Base-by-base conservation (phyloP, 2,113 vertebrate genomes). In the Rhizomys pruinosus region DNA sequence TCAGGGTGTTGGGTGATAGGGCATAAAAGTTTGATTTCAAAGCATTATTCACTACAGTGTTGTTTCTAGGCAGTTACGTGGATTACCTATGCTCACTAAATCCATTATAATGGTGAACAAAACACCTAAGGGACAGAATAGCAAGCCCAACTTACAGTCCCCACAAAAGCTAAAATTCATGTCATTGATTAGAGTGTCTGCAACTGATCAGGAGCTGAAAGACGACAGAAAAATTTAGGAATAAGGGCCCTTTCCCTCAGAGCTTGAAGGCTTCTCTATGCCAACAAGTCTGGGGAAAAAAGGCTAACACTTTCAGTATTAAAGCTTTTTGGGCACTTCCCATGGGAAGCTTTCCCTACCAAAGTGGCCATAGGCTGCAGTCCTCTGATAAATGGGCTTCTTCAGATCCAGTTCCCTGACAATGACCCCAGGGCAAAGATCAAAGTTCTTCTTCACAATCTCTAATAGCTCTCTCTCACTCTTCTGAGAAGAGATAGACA, bases 361-460 rank as follows among this genome's bases (percentile, higher is more conserved):
- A 98, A 99, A 99, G 98, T 99, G 99, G 98, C 99, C 99, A 98
- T 99, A 99, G 97, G 99, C 99, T 97, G 99, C 99, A 15, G 99
- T 99, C 99, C 98, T 99, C 99, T 99, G 99, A 99, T 99, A 99
- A 97, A 99, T 98, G 97, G 99, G 99, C 97, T 99, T 99, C 99
- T 99, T 99, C 99, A 99, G 99, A 98, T 99, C 99, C 99, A 99
- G 99, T 97, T 99, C 99, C 99, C 99, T 99, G 98, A 99, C 99
- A 96, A 99, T 99, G 94, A 99, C 99, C 97, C 99, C 99, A 0
- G 99, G 99, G 76, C 99, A 99, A 68, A 99, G 99, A 94, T 99
- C 99, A 52, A 99, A 99, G 97, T 99, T 99, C 98, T 99, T 99
- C 98, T 98, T 99, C 90, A 99, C 99, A 39, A 99, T 99, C 66